These are phyloP conservation scores for Notarius lentiginosus DNA, from an alignment of 2,113 vertebrate species.

Conservation along the genomic window DNA sequence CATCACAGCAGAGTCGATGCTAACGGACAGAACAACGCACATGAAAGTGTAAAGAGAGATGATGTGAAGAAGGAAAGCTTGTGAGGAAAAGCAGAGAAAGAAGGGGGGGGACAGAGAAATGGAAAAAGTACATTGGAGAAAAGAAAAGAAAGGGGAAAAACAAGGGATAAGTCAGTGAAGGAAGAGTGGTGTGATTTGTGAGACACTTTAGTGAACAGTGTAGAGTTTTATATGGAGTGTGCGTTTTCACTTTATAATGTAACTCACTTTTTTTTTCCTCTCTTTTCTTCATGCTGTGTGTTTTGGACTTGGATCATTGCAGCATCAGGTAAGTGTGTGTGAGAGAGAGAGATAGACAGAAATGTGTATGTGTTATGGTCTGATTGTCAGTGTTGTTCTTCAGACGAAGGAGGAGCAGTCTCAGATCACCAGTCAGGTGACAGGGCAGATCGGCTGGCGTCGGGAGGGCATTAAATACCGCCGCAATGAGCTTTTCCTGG, in stretches of 20 bases:
- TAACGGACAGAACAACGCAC: not conserved
- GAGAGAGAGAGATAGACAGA: no score
- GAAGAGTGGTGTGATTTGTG: not conserved
- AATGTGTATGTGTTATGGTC: no score
- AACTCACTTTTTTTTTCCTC: not conserved
- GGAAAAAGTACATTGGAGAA: not conserved
- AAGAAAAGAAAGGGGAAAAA: not conserved
- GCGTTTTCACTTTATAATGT: not conserved
- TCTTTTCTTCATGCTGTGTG: slow-evolving; percentile 4
- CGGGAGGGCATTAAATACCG: slow-evolving; percentile 99
- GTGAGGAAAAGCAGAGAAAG: not conserved
- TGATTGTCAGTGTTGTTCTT: slow-evolving; percentile 42
- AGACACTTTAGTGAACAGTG: not conserved
- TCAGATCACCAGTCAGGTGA: slow-evolving; percentile 99
- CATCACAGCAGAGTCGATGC: not conserved
- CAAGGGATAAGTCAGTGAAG: not conserved
- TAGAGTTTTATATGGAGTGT: not conserved
- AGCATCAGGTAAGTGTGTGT: slow-evolving; percentile 70
- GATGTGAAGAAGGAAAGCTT: not conserved
- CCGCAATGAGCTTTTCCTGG: slow-evolving; percentile 96
- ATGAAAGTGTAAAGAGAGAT: not conserved
- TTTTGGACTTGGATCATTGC: slow-evolving; percentile 41
- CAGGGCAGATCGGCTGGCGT: slow-evolving; percentile 97
- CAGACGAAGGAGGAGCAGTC: slow-evolving; percentile 99
- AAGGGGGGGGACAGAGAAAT: not conserved